phyloP scores from a whole-genome alignment of 1,140 invertebrate species.

The Plutomurus gul region DNA sequence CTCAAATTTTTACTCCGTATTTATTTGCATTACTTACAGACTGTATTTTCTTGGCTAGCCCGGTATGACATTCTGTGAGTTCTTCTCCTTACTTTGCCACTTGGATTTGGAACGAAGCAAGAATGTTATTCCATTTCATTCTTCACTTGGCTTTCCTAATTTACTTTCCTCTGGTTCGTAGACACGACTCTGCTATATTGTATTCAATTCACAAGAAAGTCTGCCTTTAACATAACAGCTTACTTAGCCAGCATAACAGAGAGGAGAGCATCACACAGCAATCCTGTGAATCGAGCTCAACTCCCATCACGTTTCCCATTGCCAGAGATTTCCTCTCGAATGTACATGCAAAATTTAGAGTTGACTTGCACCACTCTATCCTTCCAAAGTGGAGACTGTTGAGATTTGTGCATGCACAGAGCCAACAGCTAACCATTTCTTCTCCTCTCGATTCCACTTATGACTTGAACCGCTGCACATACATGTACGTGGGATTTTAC shows the following conservation, averaged over 20 bases:
- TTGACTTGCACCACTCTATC: no score
- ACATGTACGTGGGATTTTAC: background rate
- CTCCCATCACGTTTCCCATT: background rate
- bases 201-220: background rate
- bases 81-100: background rate
- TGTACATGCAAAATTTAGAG: background rate
- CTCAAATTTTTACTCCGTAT: constrained; percentile 22
- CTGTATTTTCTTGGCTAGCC: background rate
- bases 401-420: background rate
- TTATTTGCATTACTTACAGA: constrained; percentile 20
- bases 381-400: background rate
- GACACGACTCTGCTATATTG: background rate
- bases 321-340: background rate
- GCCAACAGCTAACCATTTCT: no score
- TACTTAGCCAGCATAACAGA: no score
- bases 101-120: background rate
- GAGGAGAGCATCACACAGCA: background rate
- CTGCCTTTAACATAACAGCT: background rate
- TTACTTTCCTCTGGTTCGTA: background rate
- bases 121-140: background rate
- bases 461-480: background rate
- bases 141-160: background rate
- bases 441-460: background rate
- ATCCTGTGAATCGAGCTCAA: background rate
- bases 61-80: background rate